phyloP scores from a whole-genome alignment of 2,797 vertebrate species.

The Myotis daubentonii region DNA sequence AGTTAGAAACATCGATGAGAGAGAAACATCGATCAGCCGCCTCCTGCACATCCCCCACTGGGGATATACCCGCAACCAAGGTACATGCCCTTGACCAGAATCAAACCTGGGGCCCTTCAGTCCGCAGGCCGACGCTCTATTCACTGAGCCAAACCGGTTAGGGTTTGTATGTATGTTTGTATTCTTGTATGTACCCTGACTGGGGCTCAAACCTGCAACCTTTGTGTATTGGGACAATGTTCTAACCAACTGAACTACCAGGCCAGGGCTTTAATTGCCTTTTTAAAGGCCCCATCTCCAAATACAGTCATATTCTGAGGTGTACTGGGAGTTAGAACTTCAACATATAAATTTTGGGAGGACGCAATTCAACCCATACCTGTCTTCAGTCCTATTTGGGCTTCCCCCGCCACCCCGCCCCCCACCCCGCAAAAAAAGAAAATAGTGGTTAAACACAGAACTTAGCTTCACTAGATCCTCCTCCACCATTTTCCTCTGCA shows the following conservation, averaged over 20 bases:
- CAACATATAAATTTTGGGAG: neutral
- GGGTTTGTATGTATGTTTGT: too few relatives aligned
- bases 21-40: too few relatives aligned
- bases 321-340: neutral
- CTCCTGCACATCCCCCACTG: too few relatives aligned
- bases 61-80: too few relatives aligned
- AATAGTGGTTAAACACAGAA: neutral
- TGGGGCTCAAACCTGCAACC: neutral
- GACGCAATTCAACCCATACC: neutral
- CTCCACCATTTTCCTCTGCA: neutral
- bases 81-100: too few relatives aligned
- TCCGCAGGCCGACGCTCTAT: too few relatives aligned
- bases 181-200: neutral
- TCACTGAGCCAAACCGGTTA: too few relatives aligned
- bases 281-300: neutral
- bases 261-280: neutral
- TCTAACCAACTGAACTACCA: neutral
- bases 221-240: neutral
- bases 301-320: neutral
- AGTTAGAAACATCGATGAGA: too few relatives aligned
- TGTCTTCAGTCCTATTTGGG: neutral
- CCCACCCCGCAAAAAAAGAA: neutral
- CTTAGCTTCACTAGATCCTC: neutral
- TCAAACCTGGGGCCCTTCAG: too few relatives aligned
- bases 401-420: accelerated